phyloP scores from a whole-genome alignment of 1,140 invertebrate species.

The Macrostomum lignano region DNA sequence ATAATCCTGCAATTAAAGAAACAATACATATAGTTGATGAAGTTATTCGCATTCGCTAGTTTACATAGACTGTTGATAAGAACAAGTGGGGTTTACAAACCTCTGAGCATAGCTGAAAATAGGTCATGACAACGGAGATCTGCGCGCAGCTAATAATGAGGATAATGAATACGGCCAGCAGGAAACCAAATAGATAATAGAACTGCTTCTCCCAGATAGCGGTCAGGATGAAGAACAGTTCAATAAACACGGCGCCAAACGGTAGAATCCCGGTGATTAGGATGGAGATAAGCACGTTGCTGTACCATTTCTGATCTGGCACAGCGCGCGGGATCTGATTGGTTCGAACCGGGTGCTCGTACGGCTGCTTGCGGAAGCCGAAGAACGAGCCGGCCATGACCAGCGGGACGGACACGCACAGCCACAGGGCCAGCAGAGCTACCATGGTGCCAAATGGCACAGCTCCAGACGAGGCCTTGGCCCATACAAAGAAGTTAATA shows the following conservation, averaged over 20 bases:
- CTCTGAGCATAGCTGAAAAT: conserved; percentile 88
- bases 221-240: conserved; percentile 48
- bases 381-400: conserved; percentile 86
- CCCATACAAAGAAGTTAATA: conserved; percentile 91
- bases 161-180: conserved; percentile 87
- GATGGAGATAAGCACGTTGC: conserved; percentile 60
- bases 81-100: too few relatives aligned
- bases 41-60: too few relatives aligned
- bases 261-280: conserved; percentile 81
- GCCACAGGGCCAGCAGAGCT: conserved; percentile 64
- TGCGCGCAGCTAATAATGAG: conserved; percentile 77
- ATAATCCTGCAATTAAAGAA: conserved; percentile 47
- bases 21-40: conserved; percentile 5
- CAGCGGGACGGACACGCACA: conserved; percentile 72
- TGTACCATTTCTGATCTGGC: conserved; percentile 83
- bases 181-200: conserved; percentile 89
- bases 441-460: conserved; percentile 83
- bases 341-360: conserved; percentile 79
- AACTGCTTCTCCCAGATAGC: conserved; percentile 96
- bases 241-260: conserved; percentile 90
- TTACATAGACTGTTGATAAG: too few relatives aligned
- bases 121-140: conserved; percentile 88
- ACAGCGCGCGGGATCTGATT: conserved; percentile 94
- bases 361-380: conserved; percentile 69
- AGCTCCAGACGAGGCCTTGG: conserved; percentile 75